Conservation (phyloP, 2,797 vertebrate genomes). For the Sebastes alutus region DNA sequence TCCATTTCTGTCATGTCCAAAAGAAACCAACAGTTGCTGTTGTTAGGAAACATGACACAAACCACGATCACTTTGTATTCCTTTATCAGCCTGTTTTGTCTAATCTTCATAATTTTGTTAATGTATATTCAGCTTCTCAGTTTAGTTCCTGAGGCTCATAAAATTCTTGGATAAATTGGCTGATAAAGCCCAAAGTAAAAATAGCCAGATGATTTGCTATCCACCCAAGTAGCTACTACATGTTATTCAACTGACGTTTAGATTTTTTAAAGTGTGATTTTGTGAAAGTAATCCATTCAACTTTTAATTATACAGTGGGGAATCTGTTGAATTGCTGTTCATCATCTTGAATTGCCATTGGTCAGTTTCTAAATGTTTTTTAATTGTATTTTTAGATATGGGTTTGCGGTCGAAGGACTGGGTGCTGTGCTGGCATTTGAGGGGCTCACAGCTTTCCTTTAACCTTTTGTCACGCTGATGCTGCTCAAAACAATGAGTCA, state of each 20-base stretch:
- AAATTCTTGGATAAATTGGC: neutral
- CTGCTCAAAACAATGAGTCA: slow-evolving; percentile 48
- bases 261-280: neutral
- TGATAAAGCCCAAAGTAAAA: neutral
- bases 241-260: neutral
- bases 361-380: neutral
- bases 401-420: neutral
- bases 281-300: neutral
- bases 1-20: neutral
- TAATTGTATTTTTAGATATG: neutral
- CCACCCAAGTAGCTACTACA: neutral
- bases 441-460: neutral
- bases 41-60: neutral
- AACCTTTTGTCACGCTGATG: slow-evolving; percentile 3
- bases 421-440: neutral
- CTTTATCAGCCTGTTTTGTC: neutral
- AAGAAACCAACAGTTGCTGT: neutral
- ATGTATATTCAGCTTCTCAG: neutral
- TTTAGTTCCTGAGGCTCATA: neutral
- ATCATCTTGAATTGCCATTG: neutral
- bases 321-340: neutral
- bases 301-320: neutral
- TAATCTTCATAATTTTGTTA: neutral
- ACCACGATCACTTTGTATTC: neutral
- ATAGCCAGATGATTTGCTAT: neutral